Conservation (phyloP, 2,888 invertebrate genomes). For the Julus scanicus region DNA sequence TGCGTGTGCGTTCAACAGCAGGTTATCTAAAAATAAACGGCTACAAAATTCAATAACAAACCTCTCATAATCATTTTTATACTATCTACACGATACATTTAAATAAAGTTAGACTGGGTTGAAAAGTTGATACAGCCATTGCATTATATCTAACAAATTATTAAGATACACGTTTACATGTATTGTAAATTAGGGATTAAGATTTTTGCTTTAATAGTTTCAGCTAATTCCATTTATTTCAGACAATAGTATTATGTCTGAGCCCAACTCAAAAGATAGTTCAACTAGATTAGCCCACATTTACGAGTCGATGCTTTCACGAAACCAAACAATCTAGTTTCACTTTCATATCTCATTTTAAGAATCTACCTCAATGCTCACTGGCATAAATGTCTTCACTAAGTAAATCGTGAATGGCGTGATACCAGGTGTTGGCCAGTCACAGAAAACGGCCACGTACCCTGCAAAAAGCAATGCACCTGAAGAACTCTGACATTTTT, state of each 20-base stretch:
- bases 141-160: too few relatives aligned
- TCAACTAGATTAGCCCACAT: background rate
- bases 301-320: background rate
- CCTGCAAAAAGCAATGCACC: background rate
- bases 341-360: background rate
- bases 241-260: background rate
- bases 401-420: background rate
- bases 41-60: too few relatives aligned
- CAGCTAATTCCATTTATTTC: background rate
- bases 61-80: too few relatives aligned
- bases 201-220: too few relatives aligned
- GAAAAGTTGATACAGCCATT: too few relatives aligned
- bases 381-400: background rate
- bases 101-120: too few relatives aligned
- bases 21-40: too few relatives aligned
- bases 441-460: background rate
- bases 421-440: background rate
- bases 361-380: background rate
- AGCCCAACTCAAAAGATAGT: background rate
- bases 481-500: constrained; percentile 11
- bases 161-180: too few relatives aligned
- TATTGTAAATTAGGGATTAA: too few relatives aligned
- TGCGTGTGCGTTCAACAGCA: too few relatives aligned
- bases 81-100: too few relatives aligned
- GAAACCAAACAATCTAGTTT: background rate